A percentile compares a stretch with the other conserved stretches of the same genome.
These are phyloP conservation scores for Zalophus californianus DNA, from an alignment of 2,797 vertebrate genomes.

Conservation along the genomic window DNA sequence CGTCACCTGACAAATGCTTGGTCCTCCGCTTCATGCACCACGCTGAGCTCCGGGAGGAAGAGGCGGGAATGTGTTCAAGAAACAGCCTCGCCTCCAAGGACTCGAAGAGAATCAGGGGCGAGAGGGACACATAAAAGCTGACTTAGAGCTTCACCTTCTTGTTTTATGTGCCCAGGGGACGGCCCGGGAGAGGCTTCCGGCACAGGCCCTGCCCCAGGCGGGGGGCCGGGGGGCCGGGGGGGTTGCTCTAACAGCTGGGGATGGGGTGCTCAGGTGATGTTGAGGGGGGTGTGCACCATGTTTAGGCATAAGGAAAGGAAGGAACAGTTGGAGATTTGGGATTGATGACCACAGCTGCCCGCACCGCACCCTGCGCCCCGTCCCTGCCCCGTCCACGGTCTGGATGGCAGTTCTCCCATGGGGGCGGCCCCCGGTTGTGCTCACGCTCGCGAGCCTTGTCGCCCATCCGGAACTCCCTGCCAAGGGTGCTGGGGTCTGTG, in stretches of 20 bases:
- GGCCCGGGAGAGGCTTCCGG: background rate
- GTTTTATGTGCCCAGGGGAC: background rate
- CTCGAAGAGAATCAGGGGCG: rapidly evolving
- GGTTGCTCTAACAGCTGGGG: rapidly evolving
- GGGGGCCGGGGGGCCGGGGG: too few relatives aligned
- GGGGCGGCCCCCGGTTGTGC: rapidly evolving
- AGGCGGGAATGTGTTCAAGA: rapidly evolving
- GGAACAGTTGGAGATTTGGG: background rate
- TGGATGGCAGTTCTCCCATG: rapidly evolving
- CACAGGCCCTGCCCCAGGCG: too few relatives aligned
- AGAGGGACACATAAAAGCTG: too few relatives aligned
- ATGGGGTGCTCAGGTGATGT: too few relatives aligned
- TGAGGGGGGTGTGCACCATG: rapidly evolving
- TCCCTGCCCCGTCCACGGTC: rapidly evolving
- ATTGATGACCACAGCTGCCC: rapidly evolving
- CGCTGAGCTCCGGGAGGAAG: rapidly evolving
- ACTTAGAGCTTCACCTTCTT: background rate
- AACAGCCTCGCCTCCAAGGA: background rate
- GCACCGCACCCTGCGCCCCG: rapidly evolving
- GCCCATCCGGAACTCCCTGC: background rate
- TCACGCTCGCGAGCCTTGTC: background rate
- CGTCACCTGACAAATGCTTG: rapidly evolving
- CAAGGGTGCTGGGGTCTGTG: rapidly evolving
- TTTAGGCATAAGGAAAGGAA: background rate
- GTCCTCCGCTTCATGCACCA: rapidly evolving